These are phyloP conservation scores for Psylliodes chrysocephalus DNA, from an alignment of 2,888 invertebrate species.

Conservation along the genomic window DNA sequence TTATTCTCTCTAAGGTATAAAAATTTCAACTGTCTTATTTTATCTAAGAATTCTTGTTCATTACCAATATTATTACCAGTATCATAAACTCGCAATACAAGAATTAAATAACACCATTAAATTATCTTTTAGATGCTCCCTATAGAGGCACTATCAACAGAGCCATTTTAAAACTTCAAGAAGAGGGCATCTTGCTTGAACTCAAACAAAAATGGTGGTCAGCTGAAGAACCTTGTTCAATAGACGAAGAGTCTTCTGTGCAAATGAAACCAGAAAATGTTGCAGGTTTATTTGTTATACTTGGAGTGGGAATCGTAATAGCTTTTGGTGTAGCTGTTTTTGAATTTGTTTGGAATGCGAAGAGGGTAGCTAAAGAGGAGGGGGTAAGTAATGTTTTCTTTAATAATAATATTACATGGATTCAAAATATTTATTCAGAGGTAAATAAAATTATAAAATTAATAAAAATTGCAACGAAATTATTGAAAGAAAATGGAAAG, in stretches of 20 bases:
- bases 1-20: background rate
- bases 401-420: too few species aligned
- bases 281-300: constrained; percentile 89
- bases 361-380: constrained; percentile 79
- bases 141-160: constrained; percentile 86
- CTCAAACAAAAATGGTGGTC: constrained; percentile 95
- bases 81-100: too few species aligned
- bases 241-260: constrained; percentile 41
- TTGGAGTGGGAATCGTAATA: constrained; percentile 77
- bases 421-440: too few species aligned
- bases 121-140: constrained; percentile 72
- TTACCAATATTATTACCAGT: too few species aligned
- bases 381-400: constrained; percentile 69
- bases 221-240: constrained; percentile 57
- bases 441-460: too few species aligned
- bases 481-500: too few species aligned
- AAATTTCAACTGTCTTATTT: too few species aligned
- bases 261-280: constrained; percentile 82
- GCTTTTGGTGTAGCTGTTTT: constrained; percentile 79
- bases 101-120: too few species aligned
- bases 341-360: constrained; percentile 87
- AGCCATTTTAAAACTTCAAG: constrained; percentile 88
- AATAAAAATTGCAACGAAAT: too few species aligned
- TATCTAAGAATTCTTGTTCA: too few species aligned
- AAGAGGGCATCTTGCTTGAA: constrained; percentile 81